Base-by-base conservation (phyloP, 37 sponge, comb jelly and placozoan genomes). In the Oopsacas minuta region DNA sequence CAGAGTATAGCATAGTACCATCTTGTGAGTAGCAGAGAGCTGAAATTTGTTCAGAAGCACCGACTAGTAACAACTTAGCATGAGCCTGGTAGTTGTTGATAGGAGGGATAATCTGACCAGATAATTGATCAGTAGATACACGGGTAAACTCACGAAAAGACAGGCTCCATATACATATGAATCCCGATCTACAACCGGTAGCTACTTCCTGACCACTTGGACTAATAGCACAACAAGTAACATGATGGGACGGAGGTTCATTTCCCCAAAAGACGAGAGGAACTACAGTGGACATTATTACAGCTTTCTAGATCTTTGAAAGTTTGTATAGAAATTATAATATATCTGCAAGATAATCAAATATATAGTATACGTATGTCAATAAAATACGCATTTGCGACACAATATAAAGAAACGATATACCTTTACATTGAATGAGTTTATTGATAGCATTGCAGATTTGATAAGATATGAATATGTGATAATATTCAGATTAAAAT, bases 211-310 rank as follows among this genome's bases (percentile, higher is more conserved):
- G 86, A 37, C 85, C 85, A 39, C 85, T 90, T 23, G 87, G 86
- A 28, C 91, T 52, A 23, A 88, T 38, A 32, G 90, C 85, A 34
- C 90, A 81, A 52, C 91, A 89, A 0, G 88, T 92, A 25, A 94
- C 90, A 35, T 87, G 52, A 82, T 94, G 95, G 0, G 91, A 37
- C 1, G 91, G 93, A 15, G 93, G 87, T 23, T 51, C 84, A 7
- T 53, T 46, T 23, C 95, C 95, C 95, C 95, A 94, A 83, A 94
- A 90, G 22, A 92, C 95, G 34, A 94, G 39, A 7, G 92, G 95
- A 35, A 94, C 93, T 37, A 36, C 0, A 46, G 86, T 61, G 17
- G 75, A 61, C 75, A 61, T 61, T n/a, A 25, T 25, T 5, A 61
- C 5, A 42, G 49, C 49, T 42, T 15, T 42, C 49, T 42, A 42